Base-by-base conservation (phyloP, 1,140 invertebrate species). In the Ceratosolen solmsi region DNA sequence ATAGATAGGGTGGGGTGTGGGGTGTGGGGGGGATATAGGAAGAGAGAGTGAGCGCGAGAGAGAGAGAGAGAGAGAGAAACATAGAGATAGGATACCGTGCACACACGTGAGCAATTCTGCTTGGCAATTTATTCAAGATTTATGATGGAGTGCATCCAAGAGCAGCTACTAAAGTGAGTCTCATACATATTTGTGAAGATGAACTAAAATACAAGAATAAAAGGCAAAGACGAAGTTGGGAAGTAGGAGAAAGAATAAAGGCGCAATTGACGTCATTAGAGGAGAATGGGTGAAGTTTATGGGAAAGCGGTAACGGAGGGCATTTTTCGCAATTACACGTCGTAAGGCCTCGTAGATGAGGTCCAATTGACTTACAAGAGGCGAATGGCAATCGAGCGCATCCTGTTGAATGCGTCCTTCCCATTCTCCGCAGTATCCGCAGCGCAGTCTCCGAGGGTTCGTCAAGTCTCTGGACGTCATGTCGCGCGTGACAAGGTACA, bases 261-360 rank as follows among this genome's bases (percentile, higher is more conserved):
- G 58, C 36, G 49, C 79, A 76, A 81, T 76, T 76, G 36, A 41
- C 79, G 72, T 72, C 81, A 83, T 83, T 81, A 80, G 54, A 78
- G 38, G 81, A n/a, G 84, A 84, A 84, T 36, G 33, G 51, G 65
- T 65, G 30, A 2, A 77, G 33, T 54, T 54, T 27, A 68, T 38
- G 63, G 46, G 63, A 54, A 68, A 41, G 25, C 38, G 46, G 74
- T 33, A 49, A 78, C 60, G 41, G 17, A 70, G 65, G 30, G 1
- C 46, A 56, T 79, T 79, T 80, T 80, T 73, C 56, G 79, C 71
- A 80, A 80, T 80, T 80, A 80, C 33, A 54, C 65, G 2, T 46
- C 5, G 25, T 68, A 38, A 51, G 60, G 63, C 38, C 17, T 33
- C 38, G 58, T 5, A 5, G 56, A 78, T 78, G 30, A 33, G 70